Conservation (phyloP, 2,797 vertebrate species). For the Sebastolobus alascanus region DNA sequence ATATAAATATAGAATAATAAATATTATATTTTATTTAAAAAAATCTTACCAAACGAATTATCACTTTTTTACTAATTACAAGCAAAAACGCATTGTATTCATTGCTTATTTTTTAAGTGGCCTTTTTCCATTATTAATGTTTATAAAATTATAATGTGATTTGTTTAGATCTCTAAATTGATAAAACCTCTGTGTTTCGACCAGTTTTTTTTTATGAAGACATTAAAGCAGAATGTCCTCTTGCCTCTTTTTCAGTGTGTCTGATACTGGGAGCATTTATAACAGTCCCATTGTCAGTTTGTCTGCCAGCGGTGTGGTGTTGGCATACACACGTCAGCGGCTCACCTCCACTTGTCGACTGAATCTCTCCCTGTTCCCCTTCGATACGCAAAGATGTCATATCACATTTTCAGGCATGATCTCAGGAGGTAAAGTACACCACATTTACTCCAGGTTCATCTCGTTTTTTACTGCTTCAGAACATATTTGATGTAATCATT, state of each 20-base stretch:
- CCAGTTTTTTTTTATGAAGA: too few relatives aligned
- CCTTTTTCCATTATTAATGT: too few relatives aligned
- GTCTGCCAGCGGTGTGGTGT: background rate
- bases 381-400: constrained; percentile 47
- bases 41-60: too few relatives aligned
- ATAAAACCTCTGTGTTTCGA: background rate
- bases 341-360: constrained; percentile 72
- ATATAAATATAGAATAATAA: too few relatives aligned
- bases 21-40: too few relatives aligned
- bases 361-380: constrained; percentile 54
- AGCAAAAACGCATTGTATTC: too few relatives aligned
- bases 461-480: background rate
- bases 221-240: too few relatives aligned
- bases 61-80: too few relatives aligned
- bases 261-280: constrained; percentile 4
- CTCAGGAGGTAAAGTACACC: background rate
- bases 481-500: background rate
- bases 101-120: too few relatives aligned
- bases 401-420: constrained; percentile 46
- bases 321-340: rapidly evolving
- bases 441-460: background rate
- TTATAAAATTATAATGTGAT: background rate
- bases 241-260: constrained; percentile 42
- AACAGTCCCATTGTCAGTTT: background rate
- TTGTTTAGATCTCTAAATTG: background rate